Evolutionary conservation across 2,888 invertebrate species (phyloP).

Genomic region (Dendrolimus houi): DNA sequence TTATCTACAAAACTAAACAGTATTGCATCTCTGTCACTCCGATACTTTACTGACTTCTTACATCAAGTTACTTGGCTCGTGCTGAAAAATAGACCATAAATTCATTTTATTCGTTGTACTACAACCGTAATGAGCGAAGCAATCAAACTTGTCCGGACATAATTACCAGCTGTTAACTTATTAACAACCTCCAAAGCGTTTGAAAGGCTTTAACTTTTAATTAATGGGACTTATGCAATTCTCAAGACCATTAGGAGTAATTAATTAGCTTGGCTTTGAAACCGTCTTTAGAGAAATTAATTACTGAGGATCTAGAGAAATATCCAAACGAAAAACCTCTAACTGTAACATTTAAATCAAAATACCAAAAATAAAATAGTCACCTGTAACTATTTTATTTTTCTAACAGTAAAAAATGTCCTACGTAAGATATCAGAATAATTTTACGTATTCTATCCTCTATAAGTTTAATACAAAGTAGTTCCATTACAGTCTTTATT

Average conservation of each 20-base stretch:
- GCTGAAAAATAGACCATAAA: not conserved
- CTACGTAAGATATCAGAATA: too few relatives aligned
- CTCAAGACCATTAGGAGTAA: conserved; percentile 22
- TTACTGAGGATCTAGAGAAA: conserved; percentile 4
- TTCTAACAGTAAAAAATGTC: too few relatives aligned
- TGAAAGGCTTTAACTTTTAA: conserved; percentile 27
- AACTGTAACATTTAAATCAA: too few relatives aligned
- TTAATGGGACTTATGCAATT: conserved; percentile 26
- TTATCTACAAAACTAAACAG: too few relatives aligned
- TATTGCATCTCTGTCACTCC: too few relatives aligned
- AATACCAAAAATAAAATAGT: too few relatives aligned
- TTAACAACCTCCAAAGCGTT: conserved; percentile 26
- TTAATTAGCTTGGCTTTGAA: conserved; percentile 23
- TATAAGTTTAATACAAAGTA: too few relatives aligned
- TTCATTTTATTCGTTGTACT: not conserved
- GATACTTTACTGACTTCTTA: too few relatives aligned
- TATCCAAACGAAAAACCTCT: not conserved
- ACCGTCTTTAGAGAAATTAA: conserved; percentile 14
- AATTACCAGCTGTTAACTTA: conserved; percentile 24
- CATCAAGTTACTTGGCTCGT: too few relatives aligned
- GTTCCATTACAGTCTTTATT: too few relatives aligned
- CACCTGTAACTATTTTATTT: too few relatives aligned
- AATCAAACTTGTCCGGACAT: conserved; percentile 17
- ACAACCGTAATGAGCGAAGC: not conserved
- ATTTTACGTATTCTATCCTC: too few relatives aligned